These are phyloP conservation scores for Amphibalanus amphitrite DNA, from an alignment of 1,140 invertebrate species.

Conservation along the genomic window DNA sequence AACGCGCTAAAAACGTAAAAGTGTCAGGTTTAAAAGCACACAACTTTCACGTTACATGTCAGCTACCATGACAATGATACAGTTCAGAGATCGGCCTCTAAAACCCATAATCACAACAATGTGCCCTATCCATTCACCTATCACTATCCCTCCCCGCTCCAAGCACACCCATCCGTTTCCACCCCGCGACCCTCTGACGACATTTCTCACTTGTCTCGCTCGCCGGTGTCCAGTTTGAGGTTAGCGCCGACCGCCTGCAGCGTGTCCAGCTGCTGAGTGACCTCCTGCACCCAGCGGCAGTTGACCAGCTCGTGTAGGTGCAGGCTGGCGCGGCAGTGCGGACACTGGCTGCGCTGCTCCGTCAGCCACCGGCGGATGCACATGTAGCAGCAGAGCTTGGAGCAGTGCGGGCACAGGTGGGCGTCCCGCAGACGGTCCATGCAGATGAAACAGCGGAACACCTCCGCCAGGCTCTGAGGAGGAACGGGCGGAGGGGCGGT, in stretches of 20 bases:
- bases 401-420: conserved; percentile 82
- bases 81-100: no score
- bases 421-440: conserved; percentile 90
- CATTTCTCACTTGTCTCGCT: conserved; percentile 38
- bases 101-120: no score
- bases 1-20: no score
- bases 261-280: conserved; percentile 77
- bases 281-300: conserved; percentile 87
- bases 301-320: conserved; percentile 83
- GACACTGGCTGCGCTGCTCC: conserved; percentile 79
- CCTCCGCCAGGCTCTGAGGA: conserved; percentile 59
- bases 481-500: not conserved
- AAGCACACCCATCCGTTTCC: no score
- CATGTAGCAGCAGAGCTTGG: conserved; percentile 77
- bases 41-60: no score
- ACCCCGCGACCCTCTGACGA: no score
- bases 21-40: no score
- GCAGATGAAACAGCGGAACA: conserved; percentile 91
- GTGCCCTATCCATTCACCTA: no score
- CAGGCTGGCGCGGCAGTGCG: conserved; percentile 73
- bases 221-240: conserved; percentile 16
- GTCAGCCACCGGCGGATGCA: conserved; percentile 83
- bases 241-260: conserved; percentile 37
- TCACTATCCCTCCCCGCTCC: no score
- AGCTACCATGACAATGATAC: no score